Conservation (phyloP, 2,888 invertebrate species). For the Agrotis exclamationis region DNA sequence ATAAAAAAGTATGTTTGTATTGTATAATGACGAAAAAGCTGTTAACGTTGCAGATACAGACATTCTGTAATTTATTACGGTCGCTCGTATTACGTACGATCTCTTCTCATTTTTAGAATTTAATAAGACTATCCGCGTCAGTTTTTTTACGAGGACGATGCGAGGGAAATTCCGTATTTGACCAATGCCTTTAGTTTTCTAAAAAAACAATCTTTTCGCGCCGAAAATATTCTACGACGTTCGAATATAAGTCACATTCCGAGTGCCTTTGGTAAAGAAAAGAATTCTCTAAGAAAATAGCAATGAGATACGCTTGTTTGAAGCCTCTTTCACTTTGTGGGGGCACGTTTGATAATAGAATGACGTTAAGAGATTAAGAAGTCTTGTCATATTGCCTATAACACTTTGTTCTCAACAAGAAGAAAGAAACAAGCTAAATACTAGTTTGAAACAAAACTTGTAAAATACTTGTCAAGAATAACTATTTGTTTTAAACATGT, state of each 20-base stretch:
- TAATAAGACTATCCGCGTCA: no score
- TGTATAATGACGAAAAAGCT: no score
- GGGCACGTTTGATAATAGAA: background rate
- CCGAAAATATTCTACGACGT: slow-evolving; percentile 33
- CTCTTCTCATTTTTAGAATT: no score
- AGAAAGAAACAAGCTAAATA: no score
- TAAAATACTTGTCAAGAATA: no score
- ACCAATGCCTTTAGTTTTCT: background rate
- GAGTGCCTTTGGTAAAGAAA: slow-evolving; percentile 25
- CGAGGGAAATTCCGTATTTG: background rate
- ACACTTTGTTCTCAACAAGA: no score
- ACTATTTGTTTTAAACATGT: no score
- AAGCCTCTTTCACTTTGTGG: slow-evolving; percentile 24
- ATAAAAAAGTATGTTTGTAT: no score
- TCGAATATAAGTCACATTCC: slow-evolving; percentile 39
- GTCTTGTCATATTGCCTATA: background rate
- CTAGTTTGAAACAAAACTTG: no score
- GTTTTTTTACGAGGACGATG: background rate
- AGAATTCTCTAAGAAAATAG: slow-evolving; percentile 49
- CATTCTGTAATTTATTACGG: no score
- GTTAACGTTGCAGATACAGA: no score
- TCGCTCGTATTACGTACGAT: no score
- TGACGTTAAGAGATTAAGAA: slow-evolving; percentile 18
- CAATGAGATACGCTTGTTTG: slow-evolving; percentile 34
- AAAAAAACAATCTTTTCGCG: slow-evolving; percentile 7